These are phyloP conservation scores for Equus quagga DNA, from an alignment of 2,113 vertebrate species.

Conservation along the genomic window DNA sequence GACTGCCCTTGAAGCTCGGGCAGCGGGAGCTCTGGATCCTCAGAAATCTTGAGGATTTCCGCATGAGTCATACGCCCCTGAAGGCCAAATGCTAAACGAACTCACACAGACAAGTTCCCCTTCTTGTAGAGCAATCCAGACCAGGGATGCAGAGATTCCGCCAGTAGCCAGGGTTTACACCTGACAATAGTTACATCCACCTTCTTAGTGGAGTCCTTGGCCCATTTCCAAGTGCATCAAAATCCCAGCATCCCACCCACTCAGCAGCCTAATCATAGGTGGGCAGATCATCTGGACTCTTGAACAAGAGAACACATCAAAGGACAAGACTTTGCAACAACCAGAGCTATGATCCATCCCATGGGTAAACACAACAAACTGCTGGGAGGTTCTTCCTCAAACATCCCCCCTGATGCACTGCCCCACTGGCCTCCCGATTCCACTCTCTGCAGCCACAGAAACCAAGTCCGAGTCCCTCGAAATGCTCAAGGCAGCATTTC, in stretches of 20 bases:
- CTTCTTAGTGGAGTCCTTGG: not conserved
- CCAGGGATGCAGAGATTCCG: not conserved
- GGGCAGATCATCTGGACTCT: not conserved
- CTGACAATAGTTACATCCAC: fast-evolving
- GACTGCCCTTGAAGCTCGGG: fast-evolving
- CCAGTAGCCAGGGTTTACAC: fast-evolving
- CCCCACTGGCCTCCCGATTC: not conserved
- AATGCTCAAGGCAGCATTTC: not conserved
- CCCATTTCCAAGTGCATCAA: not conserved
- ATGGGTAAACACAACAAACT: not conserved
- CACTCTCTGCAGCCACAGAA: not conserved
- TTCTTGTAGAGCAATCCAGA: not conserved
- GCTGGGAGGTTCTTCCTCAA: no score
- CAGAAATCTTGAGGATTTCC: not conserved
- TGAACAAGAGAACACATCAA: fast-evolving
- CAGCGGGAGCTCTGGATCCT: fast-evolving
- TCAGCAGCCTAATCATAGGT: not conserved
- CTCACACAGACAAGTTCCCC: not conserved
- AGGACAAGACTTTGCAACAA: not conserved
- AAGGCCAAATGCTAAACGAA: no score
- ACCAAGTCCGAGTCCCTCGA: not conserved
- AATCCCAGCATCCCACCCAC: not conserved
- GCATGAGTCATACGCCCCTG: fast-evolving
- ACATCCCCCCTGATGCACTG: not conserved
- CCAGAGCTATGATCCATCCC: fast-evolving